A percentile compares a stretch with the other conserved stretches of the same genome.
These are phyloP conservation scores for Agrochola litura DNA, from an alignment of 2,888 invertebrate genomes.

Conservation along the genomic window DNA sequence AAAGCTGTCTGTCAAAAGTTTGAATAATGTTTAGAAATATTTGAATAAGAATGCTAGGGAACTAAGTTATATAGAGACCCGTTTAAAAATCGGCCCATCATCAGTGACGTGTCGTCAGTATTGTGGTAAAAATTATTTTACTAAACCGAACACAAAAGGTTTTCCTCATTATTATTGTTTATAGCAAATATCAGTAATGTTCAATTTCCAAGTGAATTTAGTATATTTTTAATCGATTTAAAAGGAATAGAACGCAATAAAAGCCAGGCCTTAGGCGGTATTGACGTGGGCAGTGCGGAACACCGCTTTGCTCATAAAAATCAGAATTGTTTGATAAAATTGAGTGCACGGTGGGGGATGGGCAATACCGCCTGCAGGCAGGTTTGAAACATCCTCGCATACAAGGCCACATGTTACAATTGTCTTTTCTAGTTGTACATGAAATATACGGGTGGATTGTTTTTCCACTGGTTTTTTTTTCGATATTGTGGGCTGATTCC, in stretches of 20 bases:
- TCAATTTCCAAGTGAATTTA: not conserved
- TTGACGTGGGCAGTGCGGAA: not conserved
- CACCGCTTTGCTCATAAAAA: slow-evolving; percentile 42
- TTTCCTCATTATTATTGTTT: not conserved
- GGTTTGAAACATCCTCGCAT: slow-evolving; percentile 28
- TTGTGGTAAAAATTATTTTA: not conserved
- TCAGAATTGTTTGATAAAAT: slow-evolving; percentile 49
- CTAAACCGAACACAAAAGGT: not conserved
- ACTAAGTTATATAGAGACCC: not conserved
- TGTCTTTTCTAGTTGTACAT: slow-evolving; percentile 17
- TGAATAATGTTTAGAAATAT: slow-evolving; percentile 2
- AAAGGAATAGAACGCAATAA: slow-evolving; percentile 16
- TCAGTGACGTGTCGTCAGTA: not conserved
- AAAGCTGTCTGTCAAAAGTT: not conserved
- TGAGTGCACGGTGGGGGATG: slow-evolving; percentile 34
- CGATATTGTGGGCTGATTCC: not conserved
- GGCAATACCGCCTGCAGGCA: slow-evolving; percentile 30
- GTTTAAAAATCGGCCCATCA: not conserved
- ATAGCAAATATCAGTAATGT: not conserved
- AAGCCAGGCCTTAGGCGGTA: slow-evolving; percentile 24
- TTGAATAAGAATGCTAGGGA: slow-evolving; percentile 9
- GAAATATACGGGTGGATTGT: not conserved
- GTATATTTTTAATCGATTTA: slow-evolving; percentile 2
- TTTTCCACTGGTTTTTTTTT: not conserved
- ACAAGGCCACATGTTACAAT: slow-evolving; percentile 33